Base-by-base conservation (phyloP, 2,888 invertebrate genomes). In the Drosophila prostipennis region DNA sequence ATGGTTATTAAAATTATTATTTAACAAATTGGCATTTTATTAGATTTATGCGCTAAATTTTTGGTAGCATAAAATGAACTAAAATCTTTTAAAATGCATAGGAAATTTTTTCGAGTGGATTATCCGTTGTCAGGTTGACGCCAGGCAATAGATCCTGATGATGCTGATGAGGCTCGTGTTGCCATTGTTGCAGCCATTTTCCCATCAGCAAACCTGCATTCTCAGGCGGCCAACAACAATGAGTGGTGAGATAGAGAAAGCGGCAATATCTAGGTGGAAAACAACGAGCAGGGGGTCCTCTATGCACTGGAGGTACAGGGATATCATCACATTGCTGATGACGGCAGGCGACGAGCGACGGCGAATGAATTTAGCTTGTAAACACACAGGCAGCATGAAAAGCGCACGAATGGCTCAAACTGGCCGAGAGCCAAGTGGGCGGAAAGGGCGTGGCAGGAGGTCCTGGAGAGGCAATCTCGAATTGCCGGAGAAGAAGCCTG, bases 381-480 rank as follows among this genome's bases (percentile, higher is more conserved):
- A 72, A 72, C 72, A 72, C 72, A 72, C 72, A 74, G 75, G 68
- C 49, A 75, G 70, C 70, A 69, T 60, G 72, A 73, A 75, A 73
- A 57, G 75, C 60, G 40, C 75, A 75, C 60, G 49, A 57, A 49
- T 51, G 52, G 40, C 73, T 57, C 57, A 26, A 54, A 61, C 76
- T 55, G 70, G 65, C 70, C 70, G 34, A 8, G 56, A 65, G 65
- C 65, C 65, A 65, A 65, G 55, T 53, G 68, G 45, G 7, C 36
- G 7, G 23, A 29, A 19, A 5, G 19, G 19, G 19, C 19, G 19
- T 42, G 42, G 14, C 46, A 6, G 46, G 10, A 1, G 6, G 16
- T 39, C 34, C 34, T 34, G 56, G 7, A 71, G 59, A 51, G 72
- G 72, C 72, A 57, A 71, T 71, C 71, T 71, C 72, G 58, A 71